Conservation (phyloP, 2,888 invertebrate genomes). For the Escarpia spicata region DNA sequence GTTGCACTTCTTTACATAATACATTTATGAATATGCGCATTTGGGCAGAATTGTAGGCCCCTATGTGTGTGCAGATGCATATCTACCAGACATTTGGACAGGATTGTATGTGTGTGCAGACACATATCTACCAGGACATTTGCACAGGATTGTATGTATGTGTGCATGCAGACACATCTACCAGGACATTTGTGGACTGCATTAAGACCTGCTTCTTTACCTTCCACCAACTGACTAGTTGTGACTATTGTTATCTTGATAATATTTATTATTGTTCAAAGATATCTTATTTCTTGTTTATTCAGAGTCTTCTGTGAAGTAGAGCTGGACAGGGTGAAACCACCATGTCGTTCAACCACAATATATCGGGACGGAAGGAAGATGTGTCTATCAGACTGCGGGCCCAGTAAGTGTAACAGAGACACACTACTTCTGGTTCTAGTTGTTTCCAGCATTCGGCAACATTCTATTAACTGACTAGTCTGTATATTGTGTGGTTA, state of each 20-base stretch:
- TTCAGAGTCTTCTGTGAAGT: background rate
- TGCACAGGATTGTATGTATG: background rate
- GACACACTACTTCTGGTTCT: too few species aligned
- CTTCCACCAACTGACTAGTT: too few species aligned
- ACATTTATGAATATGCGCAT: background rate
- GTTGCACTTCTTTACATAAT: background rate
- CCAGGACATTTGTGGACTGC: conserved; percentile 7
- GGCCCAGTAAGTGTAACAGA: background rate
- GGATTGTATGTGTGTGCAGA: background rate
- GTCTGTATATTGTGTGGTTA: too few species aligned
- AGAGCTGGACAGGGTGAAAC: background rate
- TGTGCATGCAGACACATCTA: background rate
- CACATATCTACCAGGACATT: background rate
- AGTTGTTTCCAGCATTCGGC: too few species aligned
- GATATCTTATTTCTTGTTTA: background rate
- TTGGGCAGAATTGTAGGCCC: background rate
- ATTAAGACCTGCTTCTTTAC: too few species aligned
- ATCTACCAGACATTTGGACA: background rate
- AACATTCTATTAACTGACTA: too few species aligned
- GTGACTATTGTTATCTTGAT: too few species aligned
- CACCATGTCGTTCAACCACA: background rate
- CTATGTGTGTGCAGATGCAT: too few species aligned
- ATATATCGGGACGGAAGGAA: background rate
- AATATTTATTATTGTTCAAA: background rate
- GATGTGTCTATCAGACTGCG: background rate